Evolutionary conservation across 92 coral and sea anemone species (phyloP).

Genomic region (Hydrozoanthus gracilis): DNA sequence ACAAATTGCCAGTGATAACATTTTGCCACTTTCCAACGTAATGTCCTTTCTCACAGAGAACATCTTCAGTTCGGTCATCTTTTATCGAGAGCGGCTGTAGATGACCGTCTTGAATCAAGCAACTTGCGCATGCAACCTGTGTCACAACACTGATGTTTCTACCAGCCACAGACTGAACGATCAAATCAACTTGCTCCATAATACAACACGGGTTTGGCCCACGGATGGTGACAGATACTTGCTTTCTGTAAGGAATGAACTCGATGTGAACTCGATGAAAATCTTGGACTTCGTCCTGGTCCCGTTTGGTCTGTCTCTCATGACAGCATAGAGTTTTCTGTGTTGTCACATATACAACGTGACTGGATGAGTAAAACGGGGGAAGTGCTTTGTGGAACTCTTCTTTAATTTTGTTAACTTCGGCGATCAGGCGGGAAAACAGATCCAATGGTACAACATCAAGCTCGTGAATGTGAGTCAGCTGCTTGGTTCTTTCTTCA

Average conservation of each 20-base stretch:
- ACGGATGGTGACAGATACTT: background rate
- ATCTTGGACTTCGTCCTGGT: background rate
- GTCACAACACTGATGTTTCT: background rate
- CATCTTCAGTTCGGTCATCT: background rate
- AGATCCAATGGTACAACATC: background rate
- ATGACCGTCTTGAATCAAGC: background rate
- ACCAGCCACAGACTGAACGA: background rate
- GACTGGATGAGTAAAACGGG: background rate
- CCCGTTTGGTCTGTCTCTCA: background rate
- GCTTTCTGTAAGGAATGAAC: background rate
- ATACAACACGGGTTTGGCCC: background rate
- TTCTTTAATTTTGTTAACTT: background rate
- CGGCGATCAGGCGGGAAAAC: background rate
- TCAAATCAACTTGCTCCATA: background rate
- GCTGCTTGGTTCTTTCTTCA: background rate
- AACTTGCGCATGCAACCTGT: background rate
- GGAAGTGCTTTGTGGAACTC: background rate
- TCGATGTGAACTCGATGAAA: background rate
- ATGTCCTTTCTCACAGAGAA: background rate
- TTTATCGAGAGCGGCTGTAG: background rate
- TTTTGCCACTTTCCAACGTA: background rate
- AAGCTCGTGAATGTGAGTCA: background rate
- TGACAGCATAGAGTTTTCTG: background rate
- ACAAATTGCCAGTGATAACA: background rate
- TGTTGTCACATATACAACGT: background rate